Evolutionary conservation across 2,113 vertebrate species (phyloP).

Genomic region (Enhydra lutris): DNA sequence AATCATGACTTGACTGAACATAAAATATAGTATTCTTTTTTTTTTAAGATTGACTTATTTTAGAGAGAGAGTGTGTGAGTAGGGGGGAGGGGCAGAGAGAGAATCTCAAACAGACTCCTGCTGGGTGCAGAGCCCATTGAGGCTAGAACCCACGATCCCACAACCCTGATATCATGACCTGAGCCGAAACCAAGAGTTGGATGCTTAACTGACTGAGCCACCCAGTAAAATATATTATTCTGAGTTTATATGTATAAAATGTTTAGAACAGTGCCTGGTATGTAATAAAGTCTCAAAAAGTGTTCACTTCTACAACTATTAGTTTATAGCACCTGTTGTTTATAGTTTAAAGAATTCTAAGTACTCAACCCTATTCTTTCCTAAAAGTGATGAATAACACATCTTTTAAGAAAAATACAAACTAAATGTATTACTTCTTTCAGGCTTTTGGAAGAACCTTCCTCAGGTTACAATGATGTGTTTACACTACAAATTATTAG

Average conservation of each 20-base stretch:
- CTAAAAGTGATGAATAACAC: background rate
- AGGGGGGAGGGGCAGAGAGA: background rate
- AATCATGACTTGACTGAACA: background rate
- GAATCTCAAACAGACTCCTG: background rate
- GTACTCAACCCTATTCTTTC: background rate
- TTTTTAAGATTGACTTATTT: background rate
- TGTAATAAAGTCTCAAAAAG: background rate
- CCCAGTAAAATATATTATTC: background rate
- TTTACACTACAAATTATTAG: background rate
- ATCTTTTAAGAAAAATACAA: background rate
- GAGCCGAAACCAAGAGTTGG: background rate
- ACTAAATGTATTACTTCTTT: background rate
- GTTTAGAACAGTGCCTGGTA: background rate
- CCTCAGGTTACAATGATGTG: background rate
- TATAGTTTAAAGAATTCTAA: constrained; percentile 2
- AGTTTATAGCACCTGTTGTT: background rate
- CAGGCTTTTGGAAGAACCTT: background rate
- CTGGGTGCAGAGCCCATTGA: background rate
- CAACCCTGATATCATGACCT: background rate
- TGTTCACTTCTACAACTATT: background rate
- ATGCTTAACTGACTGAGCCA: background rate
- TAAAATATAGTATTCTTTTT: constrained; percentile 11
- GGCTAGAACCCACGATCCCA: background rate
- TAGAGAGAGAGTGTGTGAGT: background rate
- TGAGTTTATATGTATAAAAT: background rate